A percentile compares a stretch with the other conserved stretches of the same genome.
Conservation (phyloP, 2,888 invertebrate species). For the Cheilosia soror region DNA sequence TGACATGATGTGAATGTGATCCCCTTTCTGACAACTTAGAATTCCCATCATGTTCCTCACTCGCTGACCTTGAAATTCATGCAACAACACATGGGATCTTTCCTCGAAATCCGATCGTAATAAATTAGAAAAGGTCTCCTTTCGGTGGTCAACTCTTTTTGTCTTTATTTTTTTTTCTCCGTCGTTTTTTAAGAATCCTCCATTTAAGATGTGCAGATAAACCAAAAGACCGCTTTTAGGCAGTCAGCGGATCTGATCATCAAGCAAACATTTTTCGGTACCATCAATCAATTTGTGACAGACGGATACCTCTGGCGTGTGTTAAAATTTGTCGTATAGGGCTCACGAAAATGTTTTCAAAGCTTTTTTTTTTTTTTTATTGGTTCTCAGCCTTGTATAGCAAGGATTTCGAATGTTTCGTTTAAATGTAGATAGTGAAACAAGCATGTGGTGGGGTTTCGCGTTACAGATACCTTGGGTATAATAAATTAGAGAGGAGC, state of each 20-base stretch:
- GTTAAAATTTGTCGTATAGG: conserved; percentile 62
- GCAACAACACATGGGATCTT: conserved; percentile 25
- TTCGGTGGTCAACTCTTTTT: background rate
- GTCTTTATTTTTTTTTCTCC: background rate
- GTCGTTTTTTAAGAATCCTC: conserved; percentile 1
- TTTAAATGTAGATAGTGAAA: background rate
- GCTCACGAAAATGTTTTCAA: conserved; percentile 22
- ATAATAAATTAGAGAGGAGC: conserved; percentile 37
- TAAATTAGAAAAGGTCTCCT: conserved; percentile 57
- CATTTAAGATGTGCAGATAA: conserved; percentile 35
- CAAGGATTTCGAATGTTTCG: conserved; percentile 17
- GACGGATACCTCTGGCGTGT: conserved; percentile 50
- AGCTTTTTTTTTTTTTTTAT: background rate
- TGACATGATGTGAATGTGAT: background rate
- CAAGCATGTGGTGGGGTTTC: background rate
- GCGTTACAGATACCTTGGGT: conserved; percentile 16
- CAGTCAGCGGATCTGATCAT: conserved; percentile 10
- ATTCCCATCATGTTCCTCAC: conserved; percentile 26
- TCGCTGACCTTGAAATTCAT: conserved; percentile 36
- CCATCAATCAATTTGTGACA: conserved; percentile 71
- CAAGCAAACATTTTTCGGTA: conserved; percentile 52
- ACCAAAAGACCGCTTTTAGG: conserved; percentile 5
- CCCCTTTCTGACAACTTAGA: conserved; percentile 10
- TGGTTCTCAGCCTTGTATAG: conserved; percentile 8
- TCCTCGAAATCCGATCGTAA: conserved; percentile 53